These are phyloP conservation scores for Macroglossus sobrinus DNA, from an alignment of 2,113 vertebrate genomes.

Conservation along the genomic window DNA sequence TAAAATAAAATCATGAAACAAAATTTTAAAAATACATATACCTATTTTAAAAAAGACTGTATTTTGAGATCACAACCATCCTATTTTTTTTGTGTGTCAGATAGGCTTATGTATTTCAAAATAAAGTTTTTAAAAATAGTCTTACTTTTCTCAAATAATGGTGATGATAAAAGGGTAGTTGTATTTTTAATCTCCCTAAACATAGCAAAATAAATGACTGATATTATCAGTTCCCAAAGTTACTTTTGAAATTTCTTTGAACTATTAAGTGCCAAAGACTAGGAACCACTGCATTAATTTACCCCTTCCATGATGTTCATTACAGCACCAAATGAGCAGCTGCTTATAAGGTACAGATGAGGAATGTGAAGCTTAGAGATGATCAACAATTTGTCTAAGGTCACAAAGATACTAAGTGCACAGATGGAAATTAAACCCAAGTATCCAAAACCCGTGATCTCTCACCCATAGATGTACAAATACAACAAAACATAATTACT, in stretches of 20 bases:
- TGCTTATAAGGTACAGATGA: not conserved
- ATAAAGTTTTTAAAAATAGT: not conserved
- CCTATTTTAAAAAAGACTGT: not conserved
- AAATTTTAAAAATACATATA: not conserved
- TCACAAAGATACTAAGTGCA: not conserved
- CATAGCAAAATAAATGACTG: not conserved
- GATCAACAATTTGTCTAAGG: not conserved
- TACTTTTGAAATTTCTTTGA: not conserved
- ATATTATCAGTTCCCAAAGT: not conserved
- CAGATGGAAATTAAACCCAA: not conserved
- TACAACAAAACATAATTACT: not conserved
- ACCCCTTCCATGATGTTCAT: not conserved
- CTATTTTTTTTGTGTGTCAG: not conserved
- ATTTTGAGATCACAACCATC: not conserved
- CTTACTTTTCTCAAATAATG: constrained; percentile 16
- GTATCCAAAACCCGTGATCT: not conserved
- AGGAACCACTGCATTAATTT: constrained; percentile 18
- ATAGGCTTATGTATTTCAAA: constrained; percentile 27
- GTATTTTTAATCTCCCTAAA: not conserved
- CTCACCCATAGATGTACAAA: not conserved
- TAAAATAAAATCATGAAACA: constrained; percentile 17
- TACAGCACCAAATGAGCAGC: not conserved
- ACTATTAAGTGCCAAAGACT: not conserved
- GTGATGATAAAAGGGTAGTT: not conserved
- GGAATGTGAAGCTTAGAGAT: not conserved